Conservation (phyloP, 1,140 invertebrate species). For the Sinella curviseta region DNA sequence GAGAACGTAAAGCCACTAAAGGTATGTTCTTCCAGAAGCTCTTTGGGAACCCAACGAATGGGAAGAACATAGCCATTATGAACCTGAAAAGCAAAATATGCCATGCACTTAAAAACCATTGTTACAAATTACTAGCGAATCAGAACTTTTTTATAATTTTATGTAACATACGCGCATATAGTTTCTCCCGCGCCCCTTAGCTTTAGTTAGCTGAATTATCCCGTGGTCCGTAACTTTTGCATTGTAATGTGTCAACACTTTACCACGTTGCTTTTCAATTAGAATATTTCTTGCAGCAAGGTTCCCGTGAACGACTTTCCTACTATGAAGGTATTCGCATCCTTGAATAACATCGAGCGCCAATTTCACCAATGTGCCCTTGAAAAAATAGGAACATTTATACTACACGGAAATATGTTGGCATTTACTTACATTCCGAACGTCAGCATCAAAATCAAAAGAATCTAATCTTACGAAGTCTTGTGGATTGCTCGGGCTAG, state of each 20-base stretch:
- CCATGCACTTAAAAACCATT: background rate
- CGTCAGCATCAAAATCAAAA: background rate
- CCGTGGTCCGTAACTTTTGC: constrained; percentile 30
- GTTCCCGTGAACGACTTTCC: constrained; percentile 24
- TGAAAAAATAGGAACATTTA: background rate
- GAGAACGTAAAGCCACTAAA: background rate
- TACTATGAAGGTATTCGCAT: constrained; percentile 30
- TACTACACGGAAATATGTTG: background rate
- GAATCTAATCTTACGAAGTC: background rate
- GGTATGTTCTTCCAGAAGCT: background rate
- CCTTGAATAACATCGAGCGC: constrained; percentile 18
- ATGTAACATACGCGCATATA: background rate
- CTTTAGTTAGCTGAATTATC: constrained; percentile 1
- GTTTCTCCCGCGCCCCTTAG: constrained; percentile 20
- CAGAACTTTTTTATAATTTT: background rate
- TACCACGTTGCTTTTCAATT: background rate
- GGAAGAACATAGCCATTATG: background rate
- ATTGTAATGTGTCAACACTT: background rate
- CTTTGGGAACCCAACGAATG: constrained; percentile 30
- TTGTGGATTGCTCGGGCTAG: background rate
- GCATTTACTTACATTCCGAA: no score
- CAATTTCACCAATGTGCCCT: constrained; percentile 21
- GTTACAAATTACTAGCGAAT: background rate
- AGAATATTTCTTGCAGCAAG: constrained; percentile 35
- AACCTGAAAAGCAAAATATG: background rate